Evolutionary conservation across 2,888 invertebrate species (phyloP), one percentile per base, ranked within the genome.

Genomic region (Hirtodrosophila cameraria): DNA sequence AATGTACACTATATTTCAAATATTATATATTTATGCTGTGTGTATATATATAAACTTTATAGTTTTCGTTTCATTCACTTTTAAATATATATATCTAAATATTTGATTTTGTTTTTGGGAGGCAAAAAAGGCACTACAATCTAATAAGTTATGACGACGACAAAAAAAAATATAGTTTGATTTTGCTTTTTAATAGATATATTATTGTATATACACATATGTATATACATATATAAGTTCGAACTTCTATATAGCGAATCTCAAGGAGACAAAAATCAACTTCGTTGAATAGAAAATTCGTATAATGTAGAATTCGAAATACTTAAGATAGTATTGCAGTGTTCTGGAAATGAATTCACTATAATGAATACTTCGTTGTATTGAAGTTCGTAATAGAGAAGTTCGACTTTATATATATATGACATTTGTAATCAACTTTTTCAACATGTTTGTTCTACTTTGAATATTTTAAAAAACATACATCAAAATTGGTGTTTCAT

Each of bases 91-190:
- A n/a, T 43, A 28, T 42, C 63, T 55, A 42, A 41, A 60, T 61
- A 52, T 59, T 58, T 49, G 36, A 50, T 53, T 60, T 27, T 30
- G 49, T 63, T 79, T 69, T 74, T 70, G 72, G 74, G 81, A 78
- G 88, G 81, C 81, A 87, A 87, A 87, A 87, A 88, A 87, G 87
- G 88, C 87, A 87, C 88, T 88, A 88, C 86, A 79, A 87, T 81
- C 88, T 88, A 88, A 84, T 72, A 78, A 77, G 76, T 77, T 88
- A 82, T 66, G 79, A 85, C 72, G 65, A 72, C 45, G 68, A 61
- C 62, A 62, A 46, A 61, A 61, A 64, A 62, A 46, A 61, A 50
- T 55, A 66, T 48, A 57, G 35, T 58, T 57, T 48, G 33, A 27
- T 55, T 58, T 60, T 61, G 52, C 33, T 33, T 50, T 57, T 52